Percentiles rank a stretch among this genome's conserved stretches.
Conservation (phyloP, 2,113 vertebrate genomes). For the Pongo pygmaeus region DNA sequence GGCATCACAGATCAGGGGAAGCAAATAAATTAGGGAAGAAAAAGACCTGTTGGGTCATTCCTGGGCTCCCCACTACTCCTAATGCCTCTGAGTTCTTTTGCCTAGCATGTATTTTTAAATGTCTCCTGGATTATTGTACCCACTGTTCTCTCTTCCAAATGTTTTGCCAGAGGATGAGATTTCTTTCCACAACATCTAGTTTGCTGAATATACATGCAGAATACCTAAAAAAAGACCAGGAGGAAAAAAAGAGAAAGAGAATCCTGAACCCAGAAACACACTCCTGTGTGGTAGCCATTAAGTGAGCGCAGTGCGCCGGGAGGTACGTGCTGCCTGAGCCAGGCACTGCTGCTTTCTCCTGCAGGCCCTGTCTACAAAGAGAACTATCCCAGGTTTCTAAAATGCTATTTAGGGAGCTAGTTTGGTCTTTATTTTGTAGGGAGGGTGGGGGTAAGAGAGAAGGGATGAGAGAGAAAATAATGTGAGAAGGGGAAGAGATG, state of each 20-base stretch:
- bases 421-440: background rate
- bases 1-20: conserved; percentile 54
- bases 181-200: background rate
- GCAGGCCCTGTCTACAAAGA: background rate
- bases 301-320: background rate
- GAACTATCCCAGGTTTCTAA: background rate
- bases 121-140: background rate
- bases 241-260: background rate
- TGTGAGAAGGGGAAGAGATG: background rate
- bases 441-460: background rate
- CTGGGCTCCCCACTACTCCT: background rate
- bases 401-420: background rate
- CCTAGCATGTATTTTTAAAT: conserved; percentile 34
- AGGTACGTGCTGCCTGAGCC: background rate
- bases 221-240: background rate
- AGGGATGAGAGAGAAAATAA: background rate
- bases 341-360: background rate
- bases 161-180: background rate
- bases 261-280: background rate
- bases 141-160: background rate
- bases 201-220: conserved; percentile 28
- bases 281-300: conserved; percentile 11
- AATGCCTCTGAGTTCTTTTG: background rate
- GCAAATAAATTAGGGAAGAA: background rate
- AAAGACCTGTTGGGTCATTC: conserved; percentile 38